phyloP scores from a whole-genome alignment of 2,888 invertebrate species.

The Germaria angustata region DNA sequence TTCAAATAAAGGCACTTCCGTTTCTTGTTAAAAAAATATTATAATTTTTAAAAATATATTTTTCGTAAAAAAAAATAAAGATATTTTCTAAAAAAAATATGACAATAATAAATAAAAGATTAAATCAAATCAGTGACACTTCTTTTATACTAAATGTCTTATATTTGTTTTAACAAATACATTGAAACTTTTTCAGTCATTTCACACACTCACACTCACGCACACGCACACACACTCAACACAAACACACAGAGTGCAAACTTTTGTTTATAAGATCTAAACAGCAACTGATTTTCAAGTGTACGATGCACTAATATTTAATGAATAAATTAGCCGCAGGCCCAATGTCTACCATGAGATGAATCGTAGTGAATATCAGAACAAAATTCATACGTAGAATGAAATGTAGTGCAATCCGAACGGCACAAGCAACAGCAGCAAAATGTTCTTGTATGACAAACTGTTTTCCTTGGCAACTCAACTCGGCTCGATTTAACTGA shows the following conservation, averaged over 20 bases:
- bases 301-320: conserved; percentile 79
- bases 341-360: conserved; percentile 52
- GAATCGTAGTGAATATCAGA: conserved; percentile 25
- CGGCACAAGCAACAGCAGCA: conserved; percentile 59
- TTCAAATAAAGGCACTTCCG: conserved; percentile 25
- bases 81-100: background rate
- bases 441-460: conserved; percentile 51
- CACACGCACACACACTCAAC: too few species aligned
- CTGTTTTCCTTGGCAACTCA: conserved; percentile 57
- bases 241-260: conserved; percentile 64
- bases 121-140: background rate
- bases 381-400: conserved; percentile 29
- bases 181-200: conserved; percentile 11
- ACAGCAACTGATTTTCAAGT: conserved; percentile 78
- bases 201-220: too few species aligned
- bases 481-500: conserved; percentile 20
- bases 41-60: too few species aligned
- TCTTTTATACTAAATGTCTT: background rate
- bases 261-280: conserved; percentile 78
- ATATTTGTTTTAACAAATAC: background rate
- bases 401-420: conserved; percentile 46
- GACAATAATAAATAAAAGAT: background rate
- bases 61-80: too few species aligned
- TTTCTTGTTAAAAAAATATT: too few species aligned
- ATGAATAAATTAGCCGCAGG: conserved; percentile 74